Conservation (phyloP, 2,113 vertebrate genomes). For the rat (Rattus norvegicus) region GRCr8 NC_086019.1:157039501-157040000, state of each 20-base stretch:
- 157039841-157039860: neutral
- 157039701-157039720: neutral
- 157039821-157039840: neutral
- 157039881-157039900: slow-evolving; percentile 5
- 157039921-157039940: neutral
- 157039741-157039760: neutral
- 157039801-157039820: neutral
- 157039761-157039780: neutral
- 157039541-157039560: neutral
- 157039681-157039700: neutral
- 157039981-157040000: neutral
- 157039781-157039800: neutral
- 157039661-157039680: neutral
- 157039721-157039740: neutral
- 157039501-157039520: neutral
- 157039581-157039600: neutral
- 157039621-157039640: neutral
- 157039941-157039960: neutral
- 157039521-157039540: neutral
- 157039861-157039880: neutral
- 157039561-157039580: neutral
- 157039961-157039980: neutral
- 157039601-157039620: neutral
- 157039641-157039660: neutral
- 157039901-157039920: neutral